phyloP scores from a whole-genome alignment of 1,140 invertebrate species.

The Euura lappo region DNA sequence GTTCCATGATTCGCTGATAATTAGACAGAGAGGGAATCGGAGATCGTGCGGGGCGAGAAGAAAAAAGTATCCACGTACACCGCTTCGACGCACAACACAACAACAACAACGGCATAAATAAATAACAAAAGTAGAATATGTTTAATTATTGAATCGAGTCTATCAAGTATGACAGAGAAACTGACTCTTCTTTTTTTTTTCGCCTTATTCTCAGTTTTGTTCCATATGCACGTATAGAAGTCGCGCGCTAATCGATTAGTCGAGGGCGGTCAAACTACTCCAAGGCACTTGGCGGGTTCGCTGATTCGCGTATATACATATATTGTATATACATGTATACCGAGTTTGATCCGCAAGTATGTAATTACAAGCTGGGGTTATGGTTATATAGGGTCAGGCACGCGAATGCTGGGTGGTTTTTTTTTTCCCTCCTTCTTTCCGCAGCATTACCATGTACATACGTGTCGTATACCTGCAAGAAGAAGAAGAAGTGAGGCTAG shows the following conservation, averaged over 20 bases:
- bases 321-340: too few relatives aligned
- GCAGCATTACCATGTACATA: too few relatives aligned
- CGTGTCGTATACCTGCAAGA: too few relatives aligned
- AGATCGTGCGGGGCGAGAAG: slow-evolving; percentile 21
- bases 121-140: too few relatives aligned
- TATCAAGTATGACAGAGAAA: too few relatives aligned
- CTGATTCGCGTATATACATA: slow-evolving; percentile 33
- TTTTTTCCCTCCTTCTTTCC: slow-evolving; percentile 30
- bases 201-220: too few relatives aligned
- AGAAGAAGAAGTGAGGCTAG: not conserved
- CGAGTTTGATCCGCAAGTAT: slow-evolving; percentile 38
- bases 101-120: too few relatives aligned
- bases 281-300: slow-evolving; percentile 50
- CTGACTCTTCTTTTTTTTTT: too few relatives aligned
- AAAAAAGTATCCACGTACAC: not conserved
- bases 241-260: too few relatives aligned
- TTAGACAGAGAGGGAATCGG: slow-evolving; percentile 45
- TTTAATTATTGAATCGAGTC: too few relatives aligned
- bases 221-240: too few relatives aligned
- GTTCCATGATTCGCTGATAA: slow-evolving; percentile 41
- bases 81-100: slow-evolving; percentile 42
- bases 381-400: slow-evolving; percentile 33
- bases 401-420: slow-evolving; percentile 46
- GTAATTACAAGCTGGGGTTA: slow-evolving; percentile 45
- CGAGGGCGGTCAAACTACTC: too few relatives aligned